A percentile compares a stretch with the other conserved stretches of the same genome.
These are phyloP conservation scores for Protonibea diacanthus DNA, from an alignment of 2,797 vertebrate species.

Conservation along the genomic window DNA sequence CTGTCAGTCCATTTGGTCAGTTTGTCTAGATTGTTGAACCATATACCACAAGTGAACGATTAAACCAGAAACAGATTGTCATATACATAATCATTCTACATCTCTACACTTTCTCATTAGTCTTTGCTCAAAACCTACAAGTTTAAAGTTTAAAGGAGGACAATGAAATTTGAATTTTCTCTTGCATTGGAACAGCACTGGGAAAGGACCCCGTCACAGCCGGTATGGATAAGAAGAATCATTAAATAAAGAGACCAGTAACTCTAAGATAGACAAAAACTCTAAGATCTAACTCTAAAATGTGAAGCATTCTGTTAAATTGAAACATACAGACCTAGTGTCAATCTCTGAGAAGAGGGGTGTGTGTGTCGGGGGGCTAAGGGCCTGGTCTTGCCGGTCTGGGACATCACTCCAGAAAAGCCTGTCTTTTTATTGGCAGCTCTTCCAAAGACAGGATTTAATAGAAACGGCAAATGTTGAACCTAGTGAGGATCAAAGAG, in stretches of 20 bases:
- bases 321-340: slow-evolving; percentile 21
- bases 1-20: neutral
- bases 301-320: neutral
- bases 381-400: slow-evolving; percentile 61
- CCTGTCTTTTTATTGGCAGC: slow-evolving; percentile 72
- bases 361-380: slow-evolving; percentile 51
- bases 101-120: neutral
- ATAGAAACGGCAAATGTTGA: slow-evolving; percentile 69
- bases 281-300: neutral
- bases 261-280: neutral
- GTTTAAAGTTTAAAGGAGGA: neutral
- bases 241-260: neutral
- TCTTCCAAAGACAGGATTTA: slow-evolving; percentile 76
- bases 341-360: slow-evolving; percentile 47
- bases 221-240: neutral
- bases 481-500: slow-evolving; percentile 74
- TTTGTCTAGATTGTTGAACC: neutral
- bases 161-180: neutral
- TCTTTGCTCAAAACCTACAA: too few species aligned
- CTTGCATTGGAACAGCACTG: neutral
- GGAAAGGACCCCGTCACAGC: neutral
- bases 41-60: neutral
- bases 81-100: neutral
- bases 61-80: neutral
- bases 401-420: slow-evolving; percentile 68